Evolutionary conservation across 1,140 invertebrate genomes (phyloP), one percentile per base, ranked within the genome.

Genomic region (Ylistrum balloti): DNA sequence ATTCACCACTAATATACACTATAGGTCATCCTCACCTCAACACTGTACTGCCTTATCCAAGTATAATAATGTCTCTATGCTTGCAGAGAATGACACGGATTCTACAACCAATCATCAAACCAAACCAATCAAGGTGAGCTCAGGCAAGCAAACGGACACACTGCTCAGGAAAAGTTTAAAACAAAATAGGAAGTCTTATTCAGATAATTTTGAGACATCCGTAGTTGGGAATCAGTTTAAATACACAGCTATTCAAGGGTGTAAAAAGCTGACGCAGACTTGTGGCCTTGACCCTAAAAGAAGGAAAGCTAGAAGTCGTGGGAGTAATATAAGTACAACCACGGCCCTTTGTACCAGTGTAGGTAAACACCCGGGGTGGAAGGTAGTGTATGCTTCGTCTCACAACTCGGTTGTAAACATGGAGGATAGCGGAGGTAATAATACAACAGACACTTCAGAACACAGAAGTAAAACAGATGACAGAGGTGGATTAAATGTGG

Each of bases 321-420:
- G 56, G 56, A 74, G 56, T 74, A 17, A 74, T 74, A 74, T 74
- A 74, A 74, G 56, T 74, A 74, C 56, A n/a, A n/a, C 56, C 56
- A 74, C 56, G 56, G 56, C 56, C 56, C 56, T 74, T 74, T 74
- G 56, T 74, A 74, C 56, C 22, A 74, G 56, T 74, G 56, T 28
- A 74, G 56, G 56, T 74, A 74, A 74, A 74, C 56, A 74, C 56
- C 56, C 56, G 56, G 56, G 56, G 56, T 74, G 56, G 56, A 74
- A n/a, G 56, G n/a, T 74, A 28, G 22, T 9, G 28, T n/a, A 74
- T n/a, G 56, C 0, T n/a, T 74, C 56, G 56, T 28, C 56, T 74
- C 56, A 28, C 56, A 1, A 74, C 9, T 74, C 56, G 2, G 56
- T 22, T 74, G 56, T 74, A 74, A 74, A 74, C 56, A 74, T 74